phyloP scores from a whole-genome alignment of 2,888 invertebrate genomes.

The Diplolepis rosae region DNA sequence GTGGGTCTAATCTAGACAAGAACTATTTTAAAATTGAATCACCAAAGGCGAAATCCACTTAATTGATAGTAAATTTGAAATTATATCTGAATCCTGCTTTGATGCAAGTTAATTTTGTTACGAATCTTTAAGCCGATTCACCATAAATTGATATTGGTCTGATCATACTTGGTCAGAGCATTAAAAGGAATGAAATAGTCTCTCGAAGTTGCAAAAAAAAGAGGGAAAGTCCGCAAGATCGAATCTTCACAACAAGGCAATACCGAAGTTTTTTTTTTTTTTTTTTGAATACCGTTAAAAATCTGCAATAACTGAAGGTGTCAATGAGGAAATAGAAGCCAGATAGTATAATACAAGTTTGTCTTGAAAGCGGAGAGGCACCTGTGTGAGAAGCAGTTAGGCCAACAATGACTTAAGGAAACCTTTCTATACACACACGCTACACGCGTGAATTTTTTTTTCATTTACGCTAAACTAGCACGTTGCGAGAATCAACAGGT shows the following conservation, averaged over 20 bases:
- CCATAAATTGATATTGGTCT: neutral
- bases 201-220: neutral
- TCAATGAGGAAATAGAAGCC: slow-evolving; percentile 42
- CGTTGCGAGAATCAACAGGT: slow-evolving; percentile 43
- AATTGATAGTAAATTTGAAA: too few species aligned
- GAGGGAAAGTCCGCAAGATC: neutral
- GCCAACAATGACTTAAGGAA: slow-evolving; percentile 40
- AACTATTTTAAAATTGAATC: neutral
- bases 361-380: slow-evolving; percentile 45
- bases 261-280: slow-evolving; percentile 39
- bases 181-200: too few species aligned
- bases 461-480: slow-evolving; percentile 34
- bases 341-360: slow-evolving; percentile 39
- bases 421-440: slow-evolving; percentile 44
- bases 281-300: slow-evolving; percentile 37
- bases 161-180: too few species aligned
- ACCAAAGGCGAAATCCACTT: too few species aligned
- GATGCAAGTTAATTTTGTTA: slow-evolving; percentile 24
- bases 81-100: too few species aligned
- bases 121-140: too few species aligned
- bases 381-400: slow-evolving; percentile 46
- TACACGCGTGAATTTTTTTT: slow-evolving; percentile 39
- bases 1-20: neutral
- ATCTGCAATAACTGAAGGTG: slow-evolving; percentile 38
- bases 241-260: neutral